A percentile compares a stretch with the other conserved stretches of the same genome.
These are phyloP conservation scores for Serripes groenlandicus DNA, from an alignment of 2,888 invertebrate genomes.

Conservation along the genomic window DNA sequence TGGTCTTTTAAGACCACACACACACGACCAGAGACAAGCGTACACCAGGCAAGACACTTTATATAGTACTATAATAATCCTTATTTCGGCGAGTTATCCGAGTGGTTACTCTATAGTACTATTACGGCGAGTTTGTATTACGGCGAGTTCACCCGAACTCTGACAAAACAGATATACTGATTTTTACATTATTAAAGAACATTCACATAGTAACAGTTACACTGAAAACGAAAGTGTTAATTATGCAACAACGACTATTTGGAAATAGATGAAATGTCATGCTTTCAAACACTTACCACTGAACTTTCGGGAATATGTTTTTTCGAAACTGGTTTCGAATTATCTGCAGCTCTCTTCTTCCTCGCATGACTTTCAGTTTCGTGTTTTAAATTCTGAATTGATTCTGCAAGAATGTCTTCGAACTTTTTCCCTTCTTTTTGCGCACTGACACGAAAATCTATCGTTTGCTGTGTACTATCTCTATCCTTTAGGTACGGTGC, in stretches of 20 bases:
- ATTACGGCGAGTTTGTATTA: too few relatives aligned
- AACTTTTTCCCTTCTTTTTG: constrained; percentile 26
- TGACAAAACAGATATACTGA: too few relatives aligned
- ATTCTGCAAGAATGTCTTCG: constrained; percentile 30
- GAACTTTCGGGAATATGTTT: constrained; percentile 28
- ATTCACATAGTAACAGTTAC: too few relatives aligned
- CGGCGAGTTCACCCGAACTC: too few relatives aligned
- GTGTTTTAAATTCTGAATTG: constrained; percentile 20
- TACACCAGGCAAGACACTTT: too few relatives aligned
- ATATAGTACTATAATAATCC: too few relatives aligned
- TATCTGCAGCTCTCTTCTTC: constrained; percentile 1
- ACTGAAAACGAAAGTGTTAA: too few relatives aligned
- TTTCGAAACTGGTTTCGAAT: neutral
- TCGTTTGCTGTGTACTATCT: constrained; percentile 5
- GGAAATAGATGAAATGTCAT: neutral
- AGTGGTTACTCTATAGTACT: too few relatives aligned
- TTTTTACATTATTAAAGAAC: too few relatives aligned
- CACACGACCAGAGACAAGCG: too few relatives aligned
- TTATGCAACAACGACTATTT: neutral
- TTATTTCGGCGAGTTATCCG: too few relatives aligned
- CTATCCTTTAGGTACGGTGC: constrained; percentile 32
- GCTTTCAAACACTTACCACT: constrained; percentile 26
- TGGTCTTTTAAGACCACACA: too few relatives aligned
- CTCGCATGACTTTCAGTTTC: neutral
- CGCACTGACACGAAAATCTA: constrained; percentile 4